Evolutionary conservation across 2,797 vertebrate genomes (phyloP), one percentile per base, ranked within the genome.

Genomic region (Helicolenus hilgendorfi): DNA sequence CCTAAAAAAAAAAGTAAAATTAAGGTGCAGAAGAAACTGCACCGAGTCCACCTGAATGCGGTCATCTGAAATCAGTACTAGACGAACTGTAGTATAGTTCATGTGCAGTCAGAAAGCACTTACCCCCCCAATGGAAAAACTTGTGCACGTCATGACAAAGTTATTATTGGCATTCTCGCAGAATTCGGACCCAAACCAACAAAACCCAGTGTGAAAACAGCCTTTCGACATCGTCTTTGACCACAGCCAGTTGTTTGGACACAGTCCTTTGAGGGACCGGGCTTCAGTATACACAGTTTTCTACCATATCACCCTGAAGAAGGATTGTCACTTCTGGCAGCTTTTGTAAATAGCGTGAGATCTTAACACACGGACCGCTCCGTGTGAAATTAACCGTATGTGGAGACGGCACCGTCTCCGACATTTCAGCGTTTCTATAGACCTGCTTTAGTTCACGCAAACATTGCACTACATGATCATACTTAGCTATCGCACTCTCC

Each of bases 381-480:
- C 82, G 88, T 87, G 83, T 93, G 83, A 83, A 90, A 86, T 58
- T 62, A 84, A 75, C 60, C 58, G 45, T 91, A 92, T 58, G 86
- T 93, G 87, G 88, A 77, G 45, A 86, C 93, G 69, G 65, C 88
- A 86, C 85, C 71, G 64, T 90, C 87, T 90, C 91, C 87, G 93
- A 92, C 90, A 88, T 92, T 91, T 93, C 94, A 89, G 89, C 94
- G 65, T 96, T 93, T 91, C 84, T 89, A 77, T 93, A 95, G 92
- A 85, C 91, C 89, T 92, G 94, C 95, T 96, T 96, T 96, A 96
- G 94, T 95, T 94, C 92, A 95, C 81, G 86, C 91, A 94, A 92
- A 89, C 96, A 95, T 97, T 96, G 96, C 96, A 95, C 95, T 96
- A 94, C 94, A 95, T 95, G 67, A 90, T 92, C 89, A 94, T 95